Base-by-base conservation (phyloP, 2,888 invertebrate species). In the Melolontha melolontha region DNA sequence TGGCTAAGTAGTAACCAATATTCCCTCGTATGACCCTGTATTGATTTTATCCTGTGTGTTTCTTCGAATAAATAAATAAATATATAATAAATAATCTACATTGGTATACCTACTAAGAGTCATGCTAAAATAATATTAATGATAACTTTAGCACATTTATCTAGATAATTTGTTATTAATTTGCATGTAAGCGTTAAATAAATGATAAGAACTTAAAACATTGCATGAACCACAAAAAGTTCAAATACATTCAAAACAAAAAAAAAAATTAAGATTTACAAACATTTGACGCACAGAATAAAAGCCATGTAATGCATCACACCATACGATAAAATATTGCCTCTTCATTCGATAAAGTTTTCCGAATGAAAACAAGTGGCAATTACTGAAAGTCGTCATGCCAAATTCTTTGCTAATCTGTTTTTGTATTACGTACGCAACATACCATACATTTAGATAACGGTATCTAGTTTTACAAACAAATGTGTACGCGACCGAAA, bases 391-490 rank as follows among this genome's bases (percentile, higher is more conserved):
- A 59, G 44, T 59, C 59, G 59, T 44, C 59, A 59, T 34, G 34
- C 29, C n/a, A 12, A 42, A 59, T 59, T 59, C 44, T 59, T 59
- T 14, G 44, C 44, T 57, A 57, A 59, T 59, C 59, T 59, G 41
- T 47, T 47, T 44, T 47, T 29, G 52, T 14, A 14, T 39, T 52
- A 39, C 55, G 40, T 55, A 17, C 55, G 7, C 22, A 34, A 55
- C 22, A 41, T 55, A 55, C 34, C n/a, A 34, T 29, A 34, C 10
- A 34, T 34, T 34, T 10, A 52, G 51, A 52, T 52, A 52, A 52
- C 29, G 34, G 12, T 12, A 52, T 52, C 29, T 29, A 14, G 14
- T 52, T 52, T 52, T 52, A 29, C 34, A 52, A 52, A 52, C 51
- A 52, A 52, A 52, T 52, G 29, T 29, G 34, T 12, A 34, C 34